Evolutionary conservation across 2,797 vertebrate species (phyloP).

Genomic region (Sebastes nivosus): DNA sequence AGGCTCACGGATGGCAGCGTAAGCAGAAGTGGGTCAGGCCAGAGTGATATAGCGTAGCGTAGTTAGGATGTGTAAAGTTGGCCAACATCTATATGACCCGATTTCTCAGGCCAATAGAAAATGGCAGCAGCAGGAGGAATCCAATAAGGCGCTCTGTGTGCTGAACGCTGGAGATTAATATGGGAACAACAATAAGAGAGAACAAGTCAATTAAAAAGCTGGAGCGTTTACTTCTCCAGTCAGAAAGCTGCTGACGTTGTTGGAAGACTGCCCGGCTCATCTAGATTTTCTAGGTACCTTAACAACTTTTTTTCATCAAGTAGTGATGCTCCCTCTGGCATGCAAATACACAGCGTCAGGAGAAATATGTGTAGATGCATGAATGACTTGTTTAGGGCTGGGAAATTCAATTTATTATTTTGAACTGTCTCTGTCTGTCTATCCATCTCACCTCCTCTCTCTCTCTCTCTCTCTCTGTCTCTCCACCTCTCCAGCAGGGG

Average conservation of each 20-base stretch:
- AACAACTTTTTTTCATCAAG: slow-evolving; percentile 52
- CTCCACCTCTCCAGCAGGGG: slow-evolving; percentile 84
- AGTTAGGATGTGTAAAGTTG: slow-evolving; percentile 40
- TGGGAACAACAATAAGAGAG: slow-evolving; percentile 45
- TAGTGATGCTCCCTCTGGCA: slow-evolving; percentile 36
- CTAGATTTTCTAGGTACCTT: slow-evolving; percentile 56
- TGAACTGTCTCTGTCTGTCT: background rate
- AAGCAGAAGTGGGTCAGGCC: slow-evolving; percentile 64
- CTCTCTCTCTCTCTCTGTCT: no score
- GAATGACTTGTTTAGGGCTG: slow-evolving; percentile 31
- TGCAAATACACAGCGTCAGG: slow-evolving; percentile 60
- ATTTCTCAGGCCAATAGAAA: slow-evolving; percentile 57
- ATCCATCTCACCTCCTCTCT: background rate
- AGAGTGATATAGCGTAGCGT: slow-evolving; percentile 32
- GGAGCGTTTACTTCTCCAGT: slow-evolving; percentile 53
- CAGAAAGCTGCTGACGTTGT: slow-evolving; percentile 51
- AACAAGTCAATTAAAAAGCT: slow-evolving; percentile 70
- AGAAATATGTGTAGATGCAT: slow-evolving; percentile 53
- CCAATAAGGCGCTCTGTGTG: slow-evolving; percentile 54
- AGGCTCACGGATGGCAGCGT: slow-evolving; percentile 31
- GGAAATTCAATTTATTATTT: slow-evolving; percentile 26
- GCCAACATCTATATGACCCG: slow-evolving; percentile 49
- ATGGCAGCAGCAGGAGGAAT: slow-evolving; percentile 51
- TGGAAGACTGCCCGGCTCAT: slow-evolving; percentile 57
- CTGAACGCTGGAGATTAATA: slow-evolving; percentile 69